Evolutionary conservation across 2,888 invertebrate genomes (phyloP).

Genomic region (Lithosia quadra): DNA sequence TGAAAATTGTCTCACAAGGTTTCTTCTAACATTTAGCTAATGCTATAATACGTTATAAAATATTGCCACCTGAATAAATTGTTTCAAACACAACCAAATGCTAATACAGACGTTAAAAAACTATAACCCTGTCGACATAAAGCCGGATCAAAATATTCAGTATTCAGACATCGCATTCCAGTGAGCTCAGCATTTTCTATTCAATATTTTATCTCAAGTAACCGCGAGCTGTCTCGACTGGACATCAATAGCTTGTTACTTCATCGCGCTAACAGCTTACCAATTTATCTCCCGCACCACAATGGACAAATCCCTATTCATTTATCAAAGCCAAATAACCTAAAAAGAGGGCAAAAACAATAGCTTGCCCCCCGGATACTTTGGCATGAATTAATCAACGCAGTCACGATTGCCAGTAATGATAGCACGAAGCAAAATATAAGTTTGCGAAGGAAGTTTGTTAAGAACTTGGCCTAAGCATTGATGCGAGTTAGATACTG

Average conservation of each 20-base stretch:
- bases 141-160: slow-evolving; percentile 8
- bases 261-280: slow-evolving; percentile 37
- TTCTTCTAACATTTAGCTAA: too few species aligned
- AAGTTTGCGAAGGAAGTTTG: slow-evolving; percentile 68
- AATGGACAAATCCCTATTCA: slow-evolving; percentile 63
- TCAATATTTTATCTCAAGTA: slow-evolving; percentile 23
- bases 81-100: neutral
- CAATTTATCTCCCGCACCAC: slow-evolving; percentile 57
- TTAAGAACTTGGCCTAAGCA: slow-evolving; percentile 57
- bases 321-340: slow-evolving; percentile 65
- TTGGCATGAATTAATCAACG: slow-evolving; percentile 77
- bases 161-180: slow-evolving; percentile 6
- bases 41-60: too few species aligned
- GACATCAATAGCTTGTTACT: slow-evolving; percentile 43
- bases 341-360: slow-evolving; percentile 70
- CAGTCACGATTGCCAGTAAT: slow-evolving; percentile 80
- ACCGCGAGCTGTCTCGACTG: slow-evolving; percentile 33
- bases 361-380: slow-evolving; percentile 48
- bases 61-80: neutral
- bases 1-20: too few species aligned
- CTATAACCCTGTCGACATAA: neutral
- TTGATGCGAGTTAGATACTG: slow-evolving; percentile 65
- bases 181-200: slow-evolving; percentile 17
- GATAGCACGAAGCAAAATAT: slow-evolving; percentile 76
- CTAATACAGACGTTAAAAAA: neutral